Base-by-base conservation (phyloP, 2,888 invertebrate genomes). In the Drosophila paranaensis region DNA sequence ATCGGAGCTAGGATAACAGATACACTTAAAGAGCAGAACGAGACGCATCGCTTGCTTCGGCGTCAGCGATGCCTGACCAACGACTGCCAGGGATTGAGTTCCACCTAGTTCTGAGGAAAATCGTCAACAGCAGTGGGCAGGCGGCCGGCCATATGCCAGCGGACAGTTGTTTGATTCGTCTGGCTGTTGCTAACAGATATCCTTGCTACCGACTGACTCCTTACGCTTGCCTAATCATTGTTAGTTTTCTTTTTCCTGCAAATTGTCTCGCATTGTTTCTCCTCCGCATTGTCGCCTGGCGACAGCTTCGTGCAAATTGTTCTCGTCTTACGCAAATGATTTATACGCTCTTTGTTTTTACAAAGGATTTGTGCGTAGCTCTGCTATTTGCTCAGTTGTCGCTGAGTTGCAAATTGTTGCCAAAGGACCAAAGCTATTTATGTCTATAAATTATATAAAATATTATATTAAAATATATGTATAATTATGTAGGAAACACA, bases 121-220 rank as follows among this genome's bases (percentile, higher is more conserved):
- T 65, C 48, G 60, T 48, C 33, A 55, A 50, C 11, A 53, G 43
- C 30, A 33, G 6, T 33, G 30, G 30, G 70, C 86, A 83, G 86
- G 76, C 39, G 62, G 51, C 75, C 39, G 62, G 51, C 75, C 84
- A 86, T 84, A 86, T 84, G 87, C 69, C 84, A 74, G 57, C 66
- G 58, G 63, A 63, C 87, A 87, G 77, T 84, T 84, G 87, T 74
- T 81, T 87, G 84, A 83, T 79, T 64, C 74, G 74, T 67, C 66
- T 63, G 68, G 37, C 58, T 66, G 50, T 64, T 51, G 54, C 14
- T 46, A 43, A 45, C 35, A 58, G 58, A 69, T 65, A 68, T 78
- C 60, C 71, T 68, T 56, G 83, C 84, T 84, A 79, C 82, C 58
- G 80, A 77, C 63, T 74, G 69, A 69, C 74, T 76, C 40, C 74